Base-by-base conservation (phyloP, 1,140 invertebrate species). In the Drosophila melanica region DNA sequence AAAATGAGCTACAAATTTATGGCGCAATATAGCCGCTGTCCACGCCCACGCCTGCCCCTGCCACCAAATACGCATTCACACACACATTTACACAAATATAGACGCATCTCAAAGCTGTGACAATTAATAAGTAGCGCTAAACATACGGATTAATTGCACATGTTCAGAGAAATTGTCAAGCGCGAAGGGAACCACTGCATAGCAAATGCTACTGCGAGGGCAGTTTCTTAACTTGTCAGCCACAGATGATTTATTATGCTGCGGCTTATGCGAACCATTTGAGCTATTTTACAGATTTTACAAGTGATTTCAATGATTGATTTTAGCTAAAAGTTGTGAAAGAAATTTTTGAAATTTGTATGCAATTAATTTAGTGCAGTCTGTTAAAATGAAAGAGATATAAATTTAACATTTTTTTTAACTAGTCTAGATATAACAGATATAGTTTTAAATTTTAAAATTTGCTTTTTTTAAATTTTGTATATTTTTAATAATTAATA, bases 71-170 rank as follows among this genome's bases (percentile, higher is more conserved):
- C 14, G 37, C 33, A 48, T 8, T n/a, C 20, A n/a, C 45, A 50
- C 2, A 4, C 47, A 50, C 47, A 27, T 11, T 14, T 23, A 35
- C 27, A 48, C 30, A 39, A 30, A 50, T 10, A 27, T 33, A 37
- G 16, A 60, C 44, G 9, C 14, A 41, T 27, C 51, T 82, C 37
- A 73, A 67, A 73, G 69, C 77, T 73, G 68, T 81, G 77, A 89
- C 84, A 89, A 90, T 90, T 90, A 86, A 90, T 90, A 89, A 81
- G 82, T 67, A 77, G 41, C 55, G 68, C 79, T 80, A 84, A 90
- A 75, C 77, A 76, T 59, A 62, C 77, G 84, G 90, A 90, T 90
- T 90, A 90, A 90, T 90, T 90, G 90, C 90, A 78, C 75, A 90
- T 90, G 90, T 90, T 91, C 42, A 27, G 51, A 39, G 37, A 14